Evolutionary conservation across 2,888 invertebrate species (phyloP), one percentile per base, ranked within the genome.

Genomic region (Temnothorax rugatulus): DNA sequence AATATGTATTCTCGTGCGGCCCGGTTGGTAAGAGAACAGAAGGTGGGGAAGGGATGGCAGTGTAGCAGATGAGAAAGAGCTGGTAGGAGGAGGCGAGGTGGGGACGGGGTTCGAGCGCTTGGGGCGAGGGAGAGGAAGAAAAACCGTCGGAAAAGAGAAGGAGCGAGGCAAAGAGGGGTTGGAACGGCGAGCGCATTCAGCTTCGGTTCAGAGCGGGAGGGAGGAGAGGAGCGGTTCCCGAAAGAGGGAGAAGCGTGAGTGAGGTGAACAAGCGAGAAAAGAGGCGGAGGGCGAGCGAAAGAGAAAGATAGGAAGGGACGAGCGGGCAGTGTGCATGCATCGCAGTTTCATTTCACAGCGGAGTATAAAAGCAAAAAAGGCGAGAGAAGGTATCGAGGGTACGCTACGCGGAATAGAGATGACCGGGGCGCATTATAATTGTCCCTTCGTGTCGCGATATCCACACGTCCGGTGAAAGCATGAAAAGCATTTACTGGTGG

Each of bases 1-100:
- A 95, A 95, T 95, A 95, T 95, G 94, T 95, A 94, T 94, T 94
- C 93, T 92, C 90, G 90, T 90, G 92, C 89, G 87, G 88, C 86
- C 91, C 88, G 88, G 88, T 86, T 86, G 90, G 90, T 82, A 85
- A 87, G 82, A 82, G 85, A 38, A 66, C 73, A 57, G 71, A 25
- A 63, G 38, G 73, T 75, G 79, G 75, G 79, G 84, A 68, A 83
- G 79, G 81, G 82, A 82, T 77, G 76, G 87, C 69, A 75, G 85
- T 69, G 79, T 82, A 84, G 85, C 86, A 76, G 86, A 85, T 83
- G 87, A 86, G 89, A 86, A 83, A 85, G 86, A 86, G 86, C 77
- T 87, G 88, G 89, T 75, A 87, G 89, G 90, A 61, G 44, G 84
- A 71, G 71, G 84, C 66, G 86, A 79, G 66, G 50, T 83, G 84